Conservation (phyloP, 2,797 vertebrate genomes). For the Eulemur rubriventer region DNA sequence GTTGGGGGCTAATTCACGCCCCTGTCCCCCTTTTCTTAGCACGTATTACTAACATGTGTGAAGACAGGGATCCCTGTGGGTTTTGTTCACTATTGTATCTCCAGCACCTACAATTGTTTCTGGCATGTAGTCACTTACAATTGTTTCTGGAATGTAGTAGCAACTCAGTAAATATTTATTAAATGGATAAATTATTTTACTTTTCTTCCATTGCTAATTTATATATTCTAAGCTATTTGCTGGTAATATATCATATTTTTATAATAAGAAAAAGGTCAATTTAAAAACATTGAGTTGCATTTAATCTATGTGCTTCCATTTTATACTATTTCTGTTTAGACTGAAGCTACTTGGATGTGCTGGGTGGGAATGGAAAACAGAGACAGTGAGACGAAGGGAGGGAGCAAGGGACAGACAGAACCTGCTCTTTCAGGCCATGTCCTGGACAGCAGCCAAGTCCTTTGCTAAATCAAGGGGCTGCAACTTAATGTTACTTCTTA, state of each 20-base stretch:
- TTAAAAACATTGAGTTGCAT: neutral
- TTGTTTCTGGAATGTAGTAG: neutral
- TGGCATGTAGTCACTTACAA: neutral
- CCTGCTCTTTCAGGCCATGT: neutral
- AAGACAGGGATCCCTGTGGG: neutral
- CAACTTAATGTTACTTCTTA: conserved; percentile 42
- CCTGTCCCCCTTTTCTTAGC: neutral
- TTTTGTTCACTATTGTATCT: neutral
- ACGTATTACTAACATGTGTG: rapidly evolving
- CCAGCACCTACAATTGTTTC: neutral
- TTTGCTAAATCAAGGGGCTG: conserved; percentile 35
- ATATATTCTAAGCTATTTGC: neutral
- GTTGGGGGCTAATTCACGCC: neutral
- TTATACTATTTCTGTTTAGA: neutral
- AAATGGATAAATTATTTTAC: neutral
- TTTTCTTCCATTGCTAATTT: neutral
- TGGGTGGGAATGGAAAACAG: neutral
- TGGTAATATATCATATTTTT: neutral
- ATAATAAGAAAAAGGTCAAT: neutral
- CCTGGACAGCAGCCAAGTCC: conserved; percentile 5
- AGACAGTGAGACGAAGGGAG: neutral
- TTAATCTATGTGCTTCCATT: neutral
- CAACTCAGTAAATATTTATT: neutral
- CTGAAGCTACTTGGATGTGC: neutral
- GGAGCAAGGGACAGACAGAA: neutral